These are phyloP conservation scores for Listronotus bonariensis DNA, from an alignment of 1,140 invertebrate species.

Conservation along the genomic window DNA sequence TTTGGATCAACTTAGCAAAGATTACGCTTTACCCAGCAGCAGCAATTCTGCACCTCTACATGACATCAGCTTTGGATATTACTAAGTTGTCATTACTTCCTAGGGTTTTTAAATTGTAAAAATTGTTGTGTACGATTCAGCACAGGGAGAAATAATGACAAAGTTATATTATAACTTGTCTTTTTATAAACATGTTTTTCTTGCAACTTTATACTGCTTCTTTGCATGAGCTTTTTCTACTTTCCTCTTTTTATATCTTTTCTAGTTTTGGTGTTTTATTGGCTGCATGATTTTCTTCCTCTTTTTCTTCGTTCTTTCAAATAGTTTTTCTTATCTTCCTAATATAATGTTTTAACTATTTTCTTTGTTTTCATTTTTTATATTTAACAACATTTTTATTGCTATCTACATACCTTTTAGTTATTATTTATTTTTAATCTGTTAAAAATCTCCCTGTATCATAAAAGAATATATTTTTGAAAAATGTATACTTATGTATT, in stretches of 20 bases:
- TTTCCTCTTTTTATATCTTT: not conserved
- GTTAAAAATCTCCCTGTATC: too few relatives aligned
- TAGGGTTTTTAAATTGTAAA: not conserved
- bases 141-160: not conserved
- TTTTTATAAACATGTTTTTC: too few relatives aligned
- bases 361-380: too few relatives aligned
- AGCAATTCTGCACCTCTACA: constrained; percentile 68
- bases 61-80: constrained; percentile 76
- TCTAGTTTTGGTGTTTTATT: not conserved
- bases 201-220: too few relatives aligned
- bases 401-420: too few relatives aligned
- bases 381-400: too few relatives aligned
- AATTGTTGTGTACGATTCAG: not conserved
- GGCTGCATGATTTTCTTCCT: too few relatives aligned
- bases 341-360: too few relatives aligned
- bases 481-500: not conserved
- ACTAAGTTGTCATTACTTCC: constrained; percentile 37
- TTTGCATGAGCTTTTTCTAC: not conserved
- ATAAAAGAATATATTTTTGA: not conserved
- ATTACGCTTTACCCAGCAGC: constrained; percentile 74
- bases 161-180: too few relatives aligned
- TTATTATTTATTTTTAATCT: too few relatives aligned
- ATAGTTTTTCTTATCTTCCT: too few relatives aligned
- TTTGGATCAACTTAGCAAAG: constrained; percentile 77
- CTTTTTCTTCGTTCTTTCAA: too few relatives aligned